A percentile compares a stretch with the other conserved stretches of the same genome.
Evolutionary conservation across 2,797 vertebrate genomes (phyloP).

Genomic region (Fistularia commersonii): DNA sequence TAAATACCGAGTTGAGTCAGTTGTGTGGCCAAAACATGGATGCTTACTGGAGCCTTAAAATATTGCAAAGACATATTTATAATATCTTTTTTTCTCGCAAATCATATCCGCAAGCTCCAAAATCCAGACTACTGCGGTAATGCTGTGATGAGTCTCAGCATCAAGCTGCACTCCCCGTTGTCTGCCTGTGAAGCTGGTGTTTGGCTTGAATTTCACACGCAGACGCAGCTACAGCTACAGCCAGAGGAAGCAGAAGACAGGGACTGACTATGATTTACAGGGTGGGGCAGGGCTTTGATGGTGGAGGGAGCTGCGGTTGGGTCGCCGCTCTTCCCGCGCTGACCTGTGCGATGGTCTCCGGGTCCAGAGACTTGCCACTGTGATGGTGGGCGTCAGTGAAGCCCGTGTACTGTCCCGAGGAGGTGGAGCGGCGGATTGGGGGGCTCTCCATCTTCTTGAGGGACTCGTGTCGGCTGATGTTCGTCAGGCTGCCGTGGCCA

Average conservation of each 20-base stretch:
- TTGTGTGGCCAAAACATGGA: too few species aligned
- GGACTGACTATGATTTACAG: slow-evolving; percentile 75
- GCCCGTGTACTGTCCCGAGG: slow-evolving; percentile 91
- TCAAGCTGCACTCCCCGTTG: slow-evolving; percentile 43
- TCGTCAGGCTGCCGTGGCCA: slow-evolving; percentile 89
- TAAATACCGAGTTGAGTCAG: too few species aligned
- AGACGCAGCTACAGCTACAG: slow-evolving; percentile 53
- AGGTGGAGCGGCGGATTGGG: slow-evolving; percentile 93
- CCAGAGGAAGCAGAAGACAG: slow-evolving; percentile 72
- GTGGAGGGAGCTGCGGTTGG: slow-evolving; percentile 68
- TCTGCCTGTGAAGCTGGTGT: slow-evolving; percentile 58
- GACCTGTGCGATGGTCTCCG: slow-evolving; percentile 99
- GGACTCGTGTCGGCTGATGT: slow-evolving; percentile 93
- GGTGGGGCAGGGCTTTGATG: slow-evolving; percentile 75
- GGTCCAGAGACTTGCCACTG: slow-evolving; percentile 88
- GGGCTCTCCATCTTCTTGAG: slow-evolving; percentile 95
- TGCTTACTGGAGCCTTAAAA: too few species aligned
- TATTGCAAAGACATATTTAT: too few species aligned
- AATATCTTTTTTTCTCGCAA: background rate
- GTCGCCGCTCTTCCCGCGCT: slow-evolving; percentile 75
- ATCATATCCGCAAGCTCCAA: background rate
- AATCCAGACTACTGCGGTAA: background rate
- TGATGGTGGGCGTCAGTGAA: slow-evolving; percentile 84
- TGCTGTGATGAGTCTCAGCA: slow-evolving; percentile 16
- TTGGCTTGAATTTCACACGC: slow-evolving; percentile 53